phyloP scores from a whole-genome alignment of 2,888 invertebrate species.

The Polydesmus complanatus region DNA sequence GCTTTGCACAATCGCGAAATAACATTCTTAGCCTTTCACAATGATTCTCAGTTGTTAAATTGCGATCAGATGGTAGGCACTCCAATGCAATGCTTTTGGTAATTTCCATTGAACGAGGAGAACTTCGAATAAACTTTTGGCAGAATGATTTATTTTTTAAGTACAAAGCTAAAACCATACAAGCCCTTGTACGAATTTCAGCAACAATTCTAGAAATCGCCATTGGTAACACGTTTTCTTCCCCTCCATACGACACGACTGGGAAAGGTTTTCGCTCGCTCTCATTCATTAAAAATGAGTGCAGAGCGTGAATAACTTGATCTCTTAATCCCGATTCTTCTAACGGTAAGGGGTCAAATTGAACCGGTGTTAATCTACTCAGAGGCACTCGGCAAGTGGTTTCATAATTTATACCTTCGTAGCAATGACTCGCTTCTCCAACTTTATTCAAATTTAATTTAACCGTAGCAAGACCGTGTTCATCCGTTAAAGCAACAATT shows the following conservation, averaged over 20 bases:
- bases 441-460: slow-evolving; percentile 21
- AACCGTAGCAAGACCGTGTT: slow-evolving; percentile 29
- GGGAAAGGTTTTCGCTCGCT: slow-evolving; percentile 26
- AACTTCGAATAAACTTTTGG: slow-evolving; percentile 29
- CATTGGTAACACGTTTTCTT: slow-evolving; percentile 26
- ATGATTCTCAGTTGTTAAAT: slow-evolving; percentile 27
- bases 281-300: slow-evolving; percentile 26
- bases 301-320: slow-evolving; percentile 26
- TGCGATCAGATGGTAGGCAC: slow-evolving; percentile 28
- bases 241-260: slow-evolving; percentile 22
- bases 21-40: slow-evolving; percentile 30
- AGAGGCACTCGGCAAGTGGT: not conserved
- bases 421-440: not conserved
- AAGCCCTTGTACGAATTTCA: slow-evolving; percentile 30
- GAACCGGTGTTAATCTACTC: slow-evolving; percentile 1
- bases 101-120: slow-evolving; percentile 28
- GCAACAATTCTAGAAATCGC: slow-evolving; percentile 32
- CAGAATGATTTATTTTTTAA: slow-evolving; percentile 29
- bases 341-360: slow-evolving; percentile 25
- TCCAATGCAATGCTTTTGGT: slow-evolving; percentile 32
- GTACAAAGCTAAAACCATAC: slow-evolving; percentile 29
- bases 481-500: slow-evolving; percentile 29
- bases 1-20: slow-evolving; percentile 34
- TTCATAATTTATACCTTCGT: too few species aligned
- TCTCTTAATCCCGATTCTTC: slow-evolving; percentile 27